Evolutionary conservation across 1,140 invertebrate species (phyloP).

Genomic region (Meloidogyne floridensis): DNA sequence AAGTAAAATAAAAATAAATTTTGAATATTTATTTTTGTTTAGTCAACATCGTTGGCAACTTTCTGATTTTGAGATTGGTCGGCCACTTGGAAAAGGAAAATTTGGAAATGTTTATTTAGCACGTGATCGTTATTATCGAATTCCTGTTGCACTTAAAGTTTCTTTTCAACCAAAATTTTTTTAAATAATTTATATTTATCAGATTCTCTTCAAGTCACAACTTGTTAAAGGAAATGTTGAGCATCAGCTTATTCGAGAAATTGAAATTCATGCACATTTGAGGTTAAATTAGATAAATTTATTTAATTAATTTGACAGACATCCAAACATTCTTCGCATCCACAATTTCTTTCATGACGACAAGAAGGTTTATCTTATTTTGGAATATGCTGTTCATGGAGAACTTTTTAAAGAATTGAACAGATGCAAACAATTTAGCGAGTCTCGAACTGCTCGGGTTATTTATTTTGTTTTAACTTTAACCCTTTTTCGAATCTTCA

Average conservation of each 20-base stretch:
- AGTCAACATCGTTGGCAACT: conserved; percentile 39
- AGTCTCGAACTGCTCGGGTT: conserved; percentile 65
- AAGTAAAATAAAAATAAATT: conserved; percentile 26
- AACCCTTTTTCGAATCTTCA: conserved; percentile 26
- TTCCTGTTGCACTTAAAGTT: conserved; percentile 78
- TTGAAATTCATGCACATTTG: conserved; percentile 91
- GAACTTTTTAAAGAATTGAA: conserved; percentile 77
- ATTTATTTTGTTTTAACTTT: conserved; percentile 11
- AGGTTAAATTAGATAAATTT: conserved; percentile 35
- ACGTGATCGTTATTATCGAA: conserved; percentile 80
- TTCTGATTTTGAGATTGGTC: conserved; percentile 78
- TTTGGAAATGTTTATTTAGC: conserved; percentile 90
- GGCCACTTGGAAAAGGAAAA: conserved; percentile 81
- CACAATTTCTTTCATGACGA: conserved; percentile 89
- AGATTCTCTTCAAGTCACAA: conserved; percentile 79
- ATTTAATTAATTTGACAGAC: conserved; percentile 70
- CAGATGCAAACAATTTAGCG: conserved; percentile 70
- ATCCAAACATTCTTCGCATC: conserved; percentile 86
- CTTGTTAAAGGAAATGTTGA: conserved; percentile 77
- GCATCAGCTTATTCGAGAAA: conserved; percentile 83
- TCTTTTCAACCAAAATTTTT: conserved; percentile 3
- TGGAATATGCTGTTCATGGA: conserved; percentile 87
- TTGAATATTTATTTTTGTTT: not conserved
- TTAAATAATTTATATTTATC: conserved; percentile 68
- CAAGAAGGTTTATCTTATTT: conserved; percentile 82